phyloP scores from a whole-genome alignment of 1,140 invertebrate genomes.

The Nebria ingens region DNA sequence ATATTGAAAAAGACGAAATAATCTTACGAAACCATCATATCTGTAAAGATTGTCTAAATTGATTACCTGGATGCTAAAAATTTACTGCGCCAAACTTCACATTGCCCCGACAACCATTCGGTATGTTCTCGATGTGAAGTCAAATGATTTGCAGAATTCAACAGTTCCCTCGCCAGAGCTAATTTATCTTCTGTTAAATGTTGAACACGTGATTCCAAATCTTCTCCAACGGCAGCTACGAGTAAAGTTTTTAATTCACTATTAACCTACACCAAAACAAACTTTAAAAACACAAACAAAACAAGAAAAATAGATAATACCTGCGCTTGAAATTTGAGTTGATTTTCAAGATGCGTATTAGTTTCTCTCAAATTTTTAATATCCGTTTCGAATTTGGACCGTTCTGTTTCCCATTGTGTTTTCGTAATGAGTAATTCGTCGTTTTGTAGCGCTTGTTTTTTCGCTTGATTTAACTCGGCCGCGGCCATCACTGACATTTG shows the following conservation, averaged over 20 bases:
- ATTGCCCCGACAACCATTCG: slow-evolving; percentile 83
- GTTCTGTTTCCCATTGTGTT: slow-evolving; percentile 28
- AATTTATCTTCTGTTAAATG: slow-evolving; percentile 83
- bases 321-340: slow-evolving; percentile 58
- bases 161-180: slow-evolving; percentile 70
- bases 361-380: slow-evolving; percentile 47
- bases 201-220: slow-evolving; percentile 79
- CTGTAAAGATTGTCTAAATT: slow-evolving; percentile 8
- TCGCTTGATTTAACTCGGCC: slow-evolving; percentile 35
- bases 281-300: slow-evolving; percentile 13
- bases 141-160: slow-evolving; percentile 73
- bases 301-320: slow-evolving; percentile 30
- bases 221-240: slow-evolving; percentile 88
- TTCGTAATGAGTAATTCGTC: slow-evolving; percentile 24
- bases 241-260: slow-evolving; percentile 85
- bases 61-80: slow-evolving; percentile 79
- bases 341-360: slow-evolving; percentile 53
- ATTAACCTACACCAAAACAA: slow-evolving; percentile 62
- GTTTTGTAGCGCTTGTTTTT: slow-evolving; percentile 22
- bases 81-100: slow-evolving; percentile 93
- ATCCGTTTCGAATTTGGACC: slow-evolving; percentile 38
- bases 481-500: slow-evolving; percentile 56
- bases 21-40: too few species aligned
- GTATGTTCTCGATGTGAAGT: slow-evolving; percentile 84
- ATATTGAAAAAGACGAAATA: slow-evolving; percentile 22